phyloP scores from a whole-genome alignment of 2,113 vertebrate genomes.

The Boulengeromyrus knoepffleri region DNA sequence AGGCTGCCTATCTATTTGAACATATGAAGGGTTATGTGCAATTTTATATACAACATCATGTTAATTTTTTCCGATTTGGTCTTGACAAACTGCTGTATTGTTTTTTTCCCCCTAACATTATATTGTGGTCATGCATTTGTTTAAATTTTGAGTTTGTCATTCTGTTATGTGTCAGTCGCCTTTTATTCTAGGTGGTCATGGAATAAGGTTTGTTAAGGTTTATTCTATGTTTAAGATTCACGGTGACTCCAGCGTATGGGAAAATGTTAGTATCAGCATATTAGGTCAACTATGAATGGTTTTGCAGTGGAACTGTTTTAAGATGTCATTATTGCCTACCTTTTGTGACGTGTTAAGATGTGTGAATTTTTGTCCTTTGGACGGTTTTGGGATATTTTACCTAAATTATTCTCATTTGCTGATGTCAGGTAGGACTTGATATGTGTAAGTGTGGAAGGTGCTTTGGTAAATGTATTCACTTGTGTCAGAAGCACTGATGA shows the following conservation, averaged over 20 bases:
- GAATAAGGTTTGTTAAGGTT: neutral
- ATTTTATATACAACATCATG: constrained; percentile 14
- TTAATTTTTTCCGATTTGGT: neutral
- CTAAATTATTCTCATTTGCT: neutral
- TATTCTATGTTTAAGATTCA: neutral
- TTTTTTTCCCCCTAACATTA: neutral
- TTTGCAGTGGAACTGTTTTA: neutral
- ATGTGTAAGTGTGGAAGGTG: neutral
- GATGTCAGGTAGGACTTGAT: neutral
- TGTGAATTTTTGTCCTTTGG: neutral
- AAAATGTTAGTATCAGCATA: neutral
- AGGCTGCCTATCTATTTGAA: constrained; percentile 13
- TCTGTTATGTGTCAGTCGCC: neutral
- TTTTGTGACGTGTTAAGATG: neutral
- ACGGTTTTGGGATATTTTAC: neutral
- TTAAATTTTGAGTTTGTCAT: neutral
- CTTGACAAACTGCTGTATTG: neutral
- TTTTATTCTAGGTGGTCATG: neutral
- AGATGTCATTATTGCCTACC: neutral
- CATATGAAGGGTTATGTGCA: constrained; percentile 25
- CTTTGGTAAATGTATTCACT: neutral
- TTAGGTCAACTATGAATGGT: neutral
- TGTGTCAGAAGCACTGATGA: neutral
- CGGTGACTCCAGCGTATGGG: neutral
- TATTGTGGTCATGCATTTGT: neutral